phyloP scores from a whole-genome alignment of 2,888 invertebrate genomes.

The Elmis aenea region DNA sequence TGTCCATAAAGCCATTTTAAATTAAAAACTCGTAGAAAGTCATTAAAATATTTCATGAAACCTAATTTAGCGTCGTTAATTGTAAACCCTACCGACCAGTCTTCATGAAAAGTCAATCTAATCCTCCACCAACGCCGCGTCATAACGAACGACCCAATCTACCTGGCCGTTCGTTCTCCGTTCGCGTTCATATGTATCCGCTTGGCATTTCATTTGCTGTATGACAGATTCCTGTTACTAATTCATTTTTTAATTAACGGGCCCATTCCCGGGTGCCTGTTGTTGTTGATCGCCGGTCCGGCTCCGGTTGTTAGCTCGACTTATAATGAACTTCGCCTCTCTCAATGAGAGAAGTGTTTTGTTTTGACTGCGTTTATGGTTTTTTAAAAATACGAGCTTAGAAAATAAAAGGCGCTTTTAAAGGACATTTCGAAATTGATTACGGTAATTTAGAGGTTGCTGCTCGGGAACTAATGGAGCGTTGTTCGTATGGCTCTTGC shows the following conservation, averaged over 20 bases:
- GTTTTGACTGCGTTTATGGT: constrained; percentile 15
- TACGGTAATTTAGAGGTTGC: too few species aligned
- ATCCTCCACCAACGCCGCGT: constrained; percentile 35
- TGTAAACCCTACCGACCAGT: constrained; percentile 33
- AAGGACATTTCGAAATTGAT: too few species aligned
- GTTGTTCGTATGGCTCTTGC: too few species aligned
- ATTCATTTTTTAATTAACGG: constrained; percentile 48
- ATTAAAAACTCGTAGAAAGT: too few species aligned
- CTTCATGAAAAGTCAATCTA: constrained; percentile 41
- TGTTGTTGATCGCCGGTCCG: constrained; percentile 32
- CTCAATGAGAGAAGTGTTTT: constrained; percentile 14
- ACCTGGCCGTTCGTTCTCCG: constrained; percentile 33
- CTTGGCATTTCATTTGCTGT: constrained; percentile 46
- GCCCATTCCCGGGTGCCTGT: constrained; percentile 35
- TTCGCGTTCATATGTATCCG: constrained; percentile 39
- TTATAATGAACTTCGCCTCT: constrained; percentile 18
- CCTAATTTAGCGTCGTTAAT: constrained; percentile 42
- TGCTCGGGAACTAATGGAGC: too few species aligned
- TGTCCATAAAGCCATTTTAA: too few species aligned
- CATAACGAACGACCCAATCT: constrained; percentile 24
- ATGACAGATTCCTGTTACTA: constrained; percentile 47
- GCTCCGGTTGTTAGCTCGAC: constrained; percentile 24
- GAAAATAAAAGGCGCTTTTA: too few species aligned
- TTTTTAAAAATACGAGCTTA: constrained; percentile 11
- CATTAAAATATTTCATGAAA: constrained; percentile 44